Evolutionary conservation across 2,888 invertebrate genomes (phyloP).

Genomic region (Caenorhabditis auriculariae): DNA sequence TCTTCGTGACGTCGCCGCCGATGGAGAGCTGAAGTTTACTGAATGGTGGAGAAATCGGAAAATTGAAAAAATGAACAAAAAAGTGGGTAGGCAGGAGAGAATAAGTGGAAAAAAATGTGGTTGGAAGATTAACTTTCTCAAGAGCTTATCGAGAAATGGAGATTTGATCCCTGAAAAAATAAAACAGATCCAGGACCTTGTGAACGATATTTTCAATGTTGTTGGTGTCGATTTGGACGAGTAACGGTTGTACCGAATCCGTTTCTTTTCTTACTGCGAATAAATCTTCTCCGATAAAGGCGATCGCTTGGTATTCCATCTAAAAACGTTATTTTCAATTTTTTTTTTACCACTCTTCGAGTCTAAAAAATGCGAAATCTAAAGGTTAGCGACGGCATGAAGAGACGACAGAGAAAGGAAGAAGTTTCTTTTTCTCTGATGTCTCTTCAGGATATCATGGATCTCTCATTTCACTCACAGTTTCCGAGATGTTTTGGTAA

Average conservation of each 20-base stretch:
- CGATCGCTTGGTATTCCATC: slow-evolving; percentile 53
- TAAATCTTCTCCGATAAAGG: slow-evolving; percentile 58
- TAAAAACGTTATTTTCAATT: too few species aligned
- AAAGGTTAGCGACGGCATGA: too few species aligned
- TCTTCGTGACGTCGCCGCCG: slow-evolving; percentile 48
- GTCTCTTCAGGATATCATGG: neutral
- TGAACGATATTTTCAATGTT: slow-evolving; percentile 46
- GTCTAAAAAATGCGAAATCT: neutral
- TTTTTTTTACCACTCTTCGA: too few species aligned
- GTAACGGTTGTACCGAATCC: slow-evolving; percentile 50
- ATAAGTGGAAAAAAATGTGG: neutral
- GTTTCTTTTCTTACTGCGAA: slow-evolving; percentile 59
- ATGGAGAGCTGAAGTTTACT: slow-evolving; percentile 39
- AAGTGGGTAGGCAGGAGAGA: too few species aligned
- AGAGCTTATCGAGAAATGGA: too few species aligned
- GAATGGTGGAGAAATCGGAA: too few species aligned
- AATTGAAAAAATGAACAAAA: too few species aligned
- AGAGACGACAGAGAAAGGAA: too few species aligned
- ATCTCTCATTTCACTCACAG: neutral
- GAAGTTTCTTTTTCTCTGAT: too few species aligned
- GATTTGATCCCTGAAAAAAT: too few species aligned
- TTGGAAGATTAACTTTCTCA: too few species aligned
- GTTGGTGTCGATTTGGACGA: slow-evolving; percentile 57
- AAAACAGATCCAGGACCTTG: too few species aligned
- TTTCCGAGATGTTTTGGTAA: neutral